phyloP scores from a whole-genome alignment of 2,888 invertebrate genomes.

The Sipha maydis region DNA sequence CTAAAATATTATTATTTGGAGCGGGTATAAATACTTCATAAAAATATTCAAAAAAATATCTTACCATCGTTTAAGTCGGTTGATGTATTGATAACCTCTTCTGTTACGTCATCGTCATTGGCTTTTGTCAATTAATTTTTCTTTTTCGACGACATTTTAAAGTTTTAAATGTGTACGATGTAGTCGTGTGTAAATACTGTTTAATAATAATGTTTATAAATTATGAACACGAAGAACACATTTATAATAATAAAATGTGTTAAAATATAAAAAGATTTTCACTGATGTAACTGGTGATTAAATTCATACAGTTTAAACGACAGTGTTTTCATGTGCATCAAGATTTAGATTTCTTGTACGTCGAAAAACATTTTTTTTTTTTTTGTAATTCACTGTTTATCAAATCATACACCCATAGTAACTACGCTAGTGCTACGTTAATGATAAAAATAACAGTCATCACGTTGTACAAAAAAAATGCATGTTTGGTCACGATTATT shows the following conservation, averaged over 20 bases:
- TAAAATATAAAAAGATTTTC: neutral
- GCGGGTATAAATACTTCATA: too few relatives aligned
- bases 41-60: neutral
- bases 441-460: neutral
- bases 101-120: neutral
- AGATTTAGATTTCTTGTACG: too few relatives aligned
- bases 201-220: neutral
- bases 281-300: neutral
- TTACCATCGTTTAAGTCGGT: constrained; percentile 3
- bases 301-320: too few relatives aligned
- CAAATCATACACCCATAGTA: neutral
- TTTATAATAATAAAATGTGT: too few relatives aligned
- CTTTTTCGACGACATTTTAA: constrained; percentile 68
- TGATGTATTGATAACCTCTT: neutral
- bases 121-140: constrained; percentile 5
- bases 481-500: too few relatives aligned
- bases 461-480: neutral
- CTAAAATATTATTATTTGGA: neutral
- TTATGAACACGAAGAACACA: neutral
- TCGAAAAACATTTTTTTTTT: too few relatives aligned
- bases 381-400: too few relatives aligned
- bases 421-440: neutral
- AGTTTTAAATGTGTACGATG: constrained; percentile 68
- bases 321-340: too few relatives aligned
- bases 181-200: neutral